Evolutionary conservation across 2,888 invertebrate species (phyloP).

Genomic region (Sepiola atlantica): DNA sequence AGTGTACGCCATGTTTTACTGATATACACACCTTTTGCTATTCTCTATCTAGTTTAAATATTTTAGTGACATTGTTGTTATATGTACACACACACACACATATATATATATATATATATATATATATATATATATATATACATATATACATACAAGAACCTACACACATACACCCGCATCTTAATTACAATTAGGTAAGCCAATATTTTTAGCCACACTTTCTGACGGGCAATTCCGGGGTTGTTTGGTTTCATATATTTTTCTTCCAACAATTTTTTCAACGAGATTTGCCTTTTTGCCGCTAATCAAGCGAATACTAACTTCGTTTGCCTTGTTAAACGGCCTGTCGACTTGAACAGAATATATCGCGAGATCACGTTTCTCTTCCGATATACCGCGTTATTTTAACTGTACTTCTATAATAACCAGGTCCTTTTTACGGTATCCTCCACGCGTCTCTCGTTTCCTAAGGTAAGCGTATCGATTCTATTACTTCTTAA

Average conservation of each 20-base stretch:
- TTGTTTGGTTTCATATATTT: background rate
- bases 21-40: too few species aligned
- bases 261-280: background rate
- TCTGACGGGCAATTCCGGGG: background rate
- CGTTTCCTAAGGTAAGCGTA: background rate
- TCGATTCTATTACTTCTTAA: background rate
- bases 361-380: background rate
- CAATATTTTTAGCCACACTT: too few species aligned
- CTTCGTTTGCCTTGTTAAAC: constrained; percentile 15
- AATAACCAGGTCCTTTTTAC: background rate
- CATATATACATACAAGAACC: too few species aligned
- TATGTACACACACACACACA: too few species aligned
- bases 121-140: too few species aligned
- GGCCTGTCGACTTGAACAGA: background rate
- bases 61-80: too few species aligned
- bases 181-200: too few species aligned
- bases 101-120: too few species aligned
- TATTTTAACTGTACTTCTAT: background rate
- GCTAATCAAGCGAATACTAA: background rate
- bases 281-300: background rate
- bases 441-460: background rate
- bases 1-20: too few species aligned
- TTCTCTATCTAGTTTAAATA: too few species aligned
- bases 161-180: too few species aligned
- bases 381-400: background rate